These are phyloP conservation scores for Temnothorax longispinosus DNA, from an alignment of 1,140 invertebrate genomes.

Conservation along the genomic window DNA sequence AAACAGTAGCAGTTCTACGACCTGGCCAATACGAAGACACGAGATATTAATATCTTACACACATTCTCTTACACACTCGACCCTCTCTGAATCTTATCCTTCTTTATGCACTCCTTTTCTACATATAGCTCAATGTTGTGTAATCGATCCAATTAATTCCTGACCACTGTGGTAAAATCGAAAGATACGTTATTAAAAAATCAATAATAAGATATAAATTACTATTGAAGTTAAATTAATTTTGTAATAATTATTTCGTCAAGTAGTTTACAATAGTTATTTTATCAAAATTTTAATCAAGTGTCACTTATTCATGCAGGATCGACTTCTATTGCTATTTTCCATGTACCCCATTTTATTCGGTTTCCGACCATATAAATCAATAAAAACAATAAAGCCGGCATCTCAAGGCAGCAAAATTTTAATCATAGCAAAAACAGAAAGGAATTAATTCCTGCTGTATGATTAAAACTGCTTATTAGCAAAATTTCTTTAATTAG, in stretches of 20 bases:
- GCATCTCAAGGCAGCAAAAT: neutral
- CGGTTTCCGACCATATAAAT: neutral
- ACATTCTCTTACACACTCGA: constrained; percentile 9
- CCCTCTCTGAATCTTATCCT: constrained; percentile 31
- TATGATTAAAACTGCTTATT: neutral
- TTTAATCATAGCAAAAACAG: neutral
- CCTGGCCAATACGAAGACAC: neutral
- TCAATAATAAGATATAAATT: neutral
- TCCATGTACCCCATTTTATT: constrained; percentile 4
- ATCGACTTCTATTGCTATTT: constrained; percentile 27
- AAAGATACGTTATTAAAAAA: neutral
- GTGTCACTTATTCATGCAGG: neutral
- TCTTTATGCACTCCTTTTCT: constrained; percentile 31
- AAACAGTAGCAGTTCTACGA: constrained; percentile 36
- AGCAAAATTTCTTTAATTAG: neutral
- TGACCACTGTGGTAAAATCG: neutral
- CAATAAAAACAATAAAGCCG: neutral
- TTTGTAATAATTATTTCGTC: neutral
- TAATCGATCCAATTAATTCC: constrained; percentile 43
- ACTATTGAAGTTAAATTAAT: neutral
- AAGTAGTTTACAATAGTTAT: neutral
- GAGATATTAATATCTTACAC: constrained; percentile 61
- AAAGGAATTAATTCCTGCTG: neutral
- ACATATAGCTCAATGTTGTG: constrained; percentile 36
- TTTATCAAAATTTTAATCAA: neutral